Base-by-base conservation (phyloP, 2,888 invertebrate genomes). In the Coelopa pilipes region DNA sequence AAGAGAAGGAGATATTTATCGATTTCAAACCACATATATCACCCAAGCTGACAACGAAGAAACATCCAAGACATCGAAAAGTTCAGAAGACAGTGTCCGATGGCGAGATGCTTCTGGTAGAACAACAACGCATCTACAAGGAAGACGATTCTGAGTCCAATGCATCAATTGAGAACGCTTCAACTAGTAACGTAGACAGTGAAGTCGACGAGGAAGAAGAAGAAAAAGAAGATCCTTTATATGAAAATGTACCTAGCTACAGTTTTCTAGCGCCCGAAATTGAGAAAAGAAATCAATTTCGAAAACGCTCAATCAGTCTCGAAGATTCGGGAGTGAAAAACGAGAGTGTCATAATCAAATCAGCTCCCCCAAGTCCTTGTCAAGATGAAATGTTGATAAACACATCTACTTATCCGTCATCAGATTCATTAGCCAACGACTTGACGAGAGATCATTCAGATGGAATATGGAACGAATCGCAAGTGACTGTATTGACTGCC, bases 401-500 rank as follows among this genome's bases (percentile, higher is more conserved):
- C 85, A 94, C 93, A 62, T 88, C 89, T 70, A 88, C 90, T 55
- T 94, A 94, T 86, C 94, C 93, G 66, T 95, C 95, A 49, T 94
- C 92, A 81, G 95, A 95, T 87, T 95, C 95, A 13, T 88, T 95
- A 77, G 92, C 93, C n/a, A 94, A 94, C 79, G 94, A 94, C 84
- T 80, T 90, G 68, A 93, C 91, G 46, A 89, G 93, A 82, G 95
- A 95, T 85, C 94, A 95, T 86, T 95, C 95, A 65, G 95, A 96
- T 84, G 93, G 94, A 68, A 92, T 94, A 82, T 95, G 95, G 95
- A 96, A 95, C 87, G 95, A 95, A 88, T 95, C 95, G 13, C 95
- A 96, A 88, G 92, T 93, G 11, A 95, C 95, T 0, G 94, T 95
- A 17, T 89, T 94, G 50, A 94, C 93, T 87, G 91, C 91, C 1